phyloP scores from a whole-genome alignment of 2,888 invertebrate species.

The Pyrrhosoma nymphula region DNA sequence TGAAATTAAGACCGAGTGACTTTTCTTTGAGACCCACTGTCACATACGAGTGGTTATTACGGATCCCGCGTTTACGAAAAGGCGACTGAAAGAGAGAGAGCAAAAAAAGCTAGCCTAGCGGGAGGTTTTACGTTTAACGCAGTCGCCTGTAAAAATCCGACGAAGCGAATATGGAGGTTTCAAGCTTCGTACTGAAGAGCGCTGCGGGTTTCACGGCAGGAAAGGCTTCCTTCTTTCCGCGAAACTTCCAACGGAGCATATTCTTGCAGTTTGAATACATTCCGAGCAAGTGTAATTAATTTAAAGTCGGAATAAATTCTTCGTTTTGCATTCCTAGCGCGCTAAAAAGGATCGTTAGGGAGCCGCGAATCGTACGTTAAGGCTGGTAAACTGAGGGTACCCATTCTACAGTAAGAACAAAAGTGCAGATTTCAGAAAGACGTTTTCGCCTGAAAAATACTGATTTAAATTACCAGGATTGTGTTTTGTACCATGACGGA shows the following conservation, averaged over 20 bases:
- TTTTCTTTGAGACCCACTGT: background rate
- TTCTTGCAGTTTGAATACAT: slow-evolving; percentile 7
- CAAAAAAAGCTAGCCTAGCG: background rate
- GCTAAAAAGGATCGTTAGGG: background rate
- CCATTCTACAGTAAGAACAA: background rate
- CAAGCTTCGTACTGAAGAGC: background rate
- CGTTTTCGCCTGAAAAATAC: too few species aligned
- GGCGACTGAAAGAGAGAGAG: background rate
- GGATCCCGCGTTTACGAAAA: background rate
- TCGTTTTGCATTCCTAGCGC: background rate
- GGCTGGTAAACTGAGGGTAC: background rate
- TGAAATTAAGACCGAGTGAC: slow-evolving; percentile 16
- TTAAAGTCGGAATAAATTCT: background rate
- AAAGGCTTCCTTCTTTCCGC: background rate
- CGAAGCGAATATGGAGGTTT: slow-evolving; percentile 15
- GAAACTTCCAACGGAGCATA: background rate
- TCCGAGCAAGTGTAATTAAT: background rate
- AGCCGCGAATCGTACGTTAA: background rate
- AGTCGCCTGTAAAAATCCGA: background rate
- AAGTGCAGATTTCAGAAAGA: background rate
- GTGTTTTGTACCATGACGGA: too few species aligned
- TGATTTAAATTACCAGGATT: too few species aligned
- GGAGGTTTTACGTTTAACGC: background rate
- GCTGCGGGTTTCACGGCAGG: background rate
- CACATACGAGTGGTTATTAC: slow-evolving; percentile 2